Conservation (phyloP, 2,113 vertebrate genomes). For the Salminus brasiliensis region DNA sequence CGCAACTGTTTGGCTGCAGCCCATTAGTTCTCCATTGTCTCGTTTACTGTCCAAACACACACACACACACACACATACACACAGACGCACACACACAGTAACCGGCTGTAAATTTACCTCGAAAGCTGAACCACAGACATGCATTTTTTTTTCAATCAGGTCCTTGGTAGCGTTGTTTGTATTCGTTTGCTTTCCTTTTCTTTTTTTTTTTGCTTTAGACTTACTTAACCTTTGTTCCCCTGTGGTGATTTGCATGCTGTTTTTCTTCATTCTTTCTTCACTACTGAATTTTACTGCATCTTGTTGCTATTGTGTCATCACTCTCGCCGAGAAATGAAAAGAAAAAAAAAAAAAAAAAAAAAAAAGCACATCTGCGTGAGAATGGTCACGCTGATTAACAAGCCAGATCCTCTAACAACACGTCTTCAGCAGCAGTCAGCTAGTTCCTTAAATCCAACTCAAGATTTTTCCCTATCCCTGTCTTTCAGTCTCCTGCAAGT, state of each 20-base stretch:
- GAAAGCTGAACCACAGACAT: background rate
- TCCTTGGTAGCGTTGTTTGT: background rate
- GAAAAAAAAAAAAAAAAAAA: background rate
- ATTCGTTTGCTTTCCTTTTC: background rate
- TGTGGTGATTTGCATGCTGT: background rate
- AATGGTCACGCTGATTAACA: background rate
- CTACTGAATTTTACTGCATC: constrained; percentile 4
- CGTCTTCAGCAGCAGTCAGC: constrained; percentile 6
- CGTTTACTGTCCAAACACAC: constrained; percentile 25
- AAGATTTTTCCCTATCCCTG: background rate
- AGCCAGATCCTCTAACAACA: background rate
- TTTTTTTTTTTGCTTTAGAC: too few relatives aligned
- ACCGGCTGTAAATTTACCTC: background rate
- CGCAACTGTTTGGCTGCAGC: constrained; percentile 57
- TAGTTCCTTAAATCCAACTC: constrained; percentile 13
- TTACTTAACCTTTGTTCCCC: background rate
- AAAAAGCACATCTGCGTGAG: background rate
- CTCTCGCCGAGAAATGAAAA: too few relatives aligned
- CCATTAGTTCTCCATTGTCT: constrained; percentile 39
- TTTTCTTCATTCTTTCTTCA: background rate
- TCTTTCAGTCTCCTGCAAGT: constrained; percentile 25
- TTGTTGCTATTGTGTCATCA: background rate
- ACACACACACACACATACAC: constrained; percentile 17
- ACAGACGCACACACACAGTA: constrained; percentile 15
- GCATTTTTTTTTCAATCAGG: background rate